Base-by-base conservation (phyloP, 30 jellyfish, hydroid and myxozoan species). In the Calvadosia cruxmelitensis region DNA sequence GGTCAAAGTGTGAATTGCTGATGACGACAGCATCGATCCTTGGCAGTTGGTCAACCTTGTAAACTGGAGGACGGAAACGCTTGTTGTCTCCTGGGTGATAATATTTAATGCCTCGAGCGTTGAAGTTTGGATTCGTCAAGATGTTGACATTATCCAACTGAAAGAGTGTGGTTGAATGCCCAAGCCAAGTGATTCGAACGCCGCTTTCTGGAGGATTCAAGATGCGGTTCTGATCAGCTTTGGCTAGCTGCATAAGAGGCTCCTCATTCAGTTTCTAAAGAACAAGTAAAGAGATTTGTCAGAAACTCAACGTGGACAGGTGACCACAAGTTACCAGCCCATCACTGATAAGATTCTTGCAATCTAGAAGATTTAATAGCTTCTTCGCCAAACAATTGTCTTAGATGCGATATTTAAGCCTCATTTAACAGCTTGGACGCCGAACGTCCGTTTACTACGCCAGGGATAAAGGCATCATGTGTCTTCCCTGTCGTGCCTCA, bases 141-240 rank as follows among this genome's bases (percentile, higher is more conserved):
- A 87, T 63, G 79, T 87, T 87, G 49, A 81, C 96, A 63, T 73
- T 87, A 69, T 87, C 96, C 16, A 87, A 72, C 51, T 87, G 96
- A 74, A 79, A 87, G 53, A 87, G 68, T 68, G 75, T 93, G 28
- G 94, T 73, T 15, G 93, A 93, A 31, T 87, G 96, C 23, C 96
- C 96, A 31, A 87, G 75, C 96, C 96, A 87, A 0, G 94, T 87
- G 29, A 81, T 92, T 10, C 96, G 68, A 73, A 87, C 80, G 68
- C 96, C 96, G 62, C 79, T 87, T 77, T 87, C 96, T 67, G 96
- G 96, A 34, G 96, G 94, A 72, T 87, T 87, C 76, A 77, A 93
- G 70, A 87, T 87, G 65, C 96, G 83, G 63, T 74, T 76, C 57
- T 90, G 92, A 63, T 87, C 96, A 27, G 96, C 88, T 52, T 73